These are phyloP conservation scores for Electrophaes corylata DNA, from an alignment of 2,888 invertebrate species.

Conservation along the genomic window DNA sequence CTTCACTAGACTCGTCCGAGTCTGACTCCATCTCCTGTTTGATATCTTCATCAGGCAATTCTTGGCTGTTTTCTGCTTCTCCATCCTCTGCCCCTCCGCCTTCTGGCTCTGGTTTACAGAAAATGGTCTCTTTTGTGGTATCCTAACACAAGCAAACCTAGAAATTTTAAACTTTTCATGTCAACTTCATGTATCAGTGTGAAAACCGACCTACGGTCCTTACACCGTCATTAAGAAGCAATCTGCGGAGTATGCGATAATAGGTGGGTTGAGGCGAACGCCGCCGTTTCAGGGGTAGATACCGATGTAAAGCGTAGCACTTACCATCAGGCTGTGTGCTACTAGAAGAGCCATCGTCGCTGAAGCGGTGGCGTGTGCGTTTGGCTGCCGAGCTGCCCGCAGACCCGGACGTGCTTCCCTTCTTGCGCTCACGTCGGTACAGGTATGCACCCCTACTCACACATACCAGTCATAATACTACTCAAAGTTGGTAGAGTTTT, in stretches of 20 bases:
- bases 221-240: no score
- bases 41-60: slow-evolving; percentile 46
- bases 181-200: no score
- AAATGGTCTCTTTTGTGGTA: background rate
- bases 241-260: no score
- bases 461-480: background rate
- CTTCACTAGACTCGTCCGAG: slow-evolving; percentile 22
- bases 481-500: background rate
- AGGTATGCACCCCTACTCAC: slow-evolving; percentile 88
- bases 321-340: slow-evolving; percentile 81
- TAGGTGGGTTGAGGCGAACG: no score
- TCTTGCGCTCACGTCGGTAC: slow-evolving; percentile 90
- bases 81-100: slow-evolving; percentile 4
- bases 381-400: slow-evolving; percentile 66
- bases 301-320: background rate
- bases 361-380: slow-evolving; percentile 82
- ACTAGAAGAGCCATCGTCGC: slow-evolving; percentile 90
- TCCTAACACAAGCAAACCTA: no score
- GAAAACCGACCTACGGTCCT: no score
- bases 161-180: no score
- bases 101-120: slow-evolving; percentile 14
- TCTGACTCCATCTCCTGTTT: slow-evolving; percentile 36
- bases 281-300: no score
- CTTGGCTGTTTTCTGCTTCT: slow-evolving; percentile 21
- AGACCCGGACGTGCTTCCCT: slow-evolving; percentile 61